Evolutionary conservation across 2,888 invertebrate species (phyloP).

Genomic region (Meandrusa payeni): DNA sequence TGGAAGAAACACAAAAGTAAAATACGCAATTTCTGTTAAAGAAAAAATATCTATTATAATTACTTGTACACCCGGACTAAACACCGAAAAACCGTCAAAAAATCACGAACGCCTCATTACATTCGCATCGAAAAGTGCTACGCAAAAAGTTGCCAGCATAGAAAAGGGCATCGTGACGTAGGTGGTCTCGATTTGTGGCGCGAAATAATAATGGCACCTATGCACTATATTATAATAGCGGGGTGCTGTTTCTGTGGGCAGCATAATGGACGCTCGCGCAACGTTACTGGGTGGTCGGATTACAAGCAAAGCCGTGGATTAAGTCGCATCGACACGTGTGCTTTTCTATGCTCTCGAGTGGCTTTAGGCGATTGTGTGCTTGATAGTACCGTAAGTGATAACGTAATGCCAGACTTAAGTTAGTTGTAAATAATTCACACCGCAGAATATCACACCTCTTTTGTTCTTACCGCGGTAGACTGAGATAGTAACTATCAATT

Average conservation of each 20-base stretch:
- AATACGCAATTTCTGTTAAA: not conserved
- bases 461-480: too few relatives aligned
- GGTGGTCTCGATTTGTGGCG: slow-evolving; percentile 72
- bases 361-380: slow-evolving; percentile 59
- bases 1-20: slow-evolving; percentile 1
- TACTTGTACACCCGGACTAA: slow-evolving; percentile 26
- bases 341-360: slow-evolving; percentile 58
- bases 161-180: slow-evolving; percentile 43
- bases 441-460: too few relatives aligned
- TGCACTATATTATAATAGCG: slow-evolving; percentile 69
- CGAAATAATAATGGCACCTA: slow-evolving; percentile 72
- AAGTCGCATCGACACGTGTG: slow-evolving; percentile 75
- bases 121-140: slow-evolving; percentile 56
- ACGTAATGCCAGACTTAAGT: slow-evolving; percentile 34
- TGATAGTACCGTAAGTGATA: slow-evolving; percentile 50
- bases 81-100: slow-evolving; percentile 54
- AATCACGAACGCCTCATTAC: slow-evolving; percentile 75
- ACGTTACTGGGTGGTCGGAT: slow-evolving; percentile 73
- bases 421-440: slow-evolving; percentile 29
- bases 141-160: slow-evolving; percentile 41
- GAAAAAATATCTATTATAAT: slow-evolving; percentile 4
- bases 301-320: slow-evolving; percentile 69
- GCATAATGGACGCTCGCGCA: slow-evolving; percentile 50
- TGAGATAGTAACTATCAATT: too few relatives aligned
- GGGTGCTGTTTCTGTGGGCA: slow-evolving; percentile 66